Percentiles rank a stretch among this genome's conserved stretches.
phyloP scores from a whole-genome alignment of 2,888 invertebrate species.

The Dicranocentrus wangi region DNA sequence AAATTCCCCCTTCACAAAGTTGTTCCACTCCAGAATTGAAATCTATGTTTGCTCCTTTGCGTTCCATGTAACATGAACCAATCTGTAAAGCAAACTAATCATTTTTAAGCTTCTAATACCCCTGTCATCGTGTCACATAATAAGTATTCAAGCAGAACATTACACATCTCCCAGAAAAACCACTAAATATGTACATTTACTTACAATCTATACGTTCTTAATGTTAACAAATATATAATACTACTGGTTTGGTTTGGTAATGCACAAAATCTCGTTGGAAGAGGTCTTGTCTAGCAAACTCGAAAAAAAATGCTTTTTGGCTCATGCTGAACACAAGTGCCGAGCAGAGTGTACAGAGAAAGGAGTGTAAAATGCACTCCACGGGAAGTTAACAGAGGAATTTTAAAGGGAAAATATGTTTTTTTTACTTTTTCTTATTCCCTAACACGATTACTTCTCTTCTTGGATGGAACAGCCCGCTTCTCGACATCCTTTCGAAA shows the following conservation, averaged over 20 bases:
- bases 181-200: too few relatives aligned
- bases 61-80: not conserved
- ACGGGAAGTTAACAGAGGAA: not conserved
- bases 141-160: not conserved
- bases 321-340: not conserved
- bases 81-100: conserved; percentile 5
- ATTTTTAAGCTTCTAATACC: conserved; percentile 3
- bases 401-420: not conserved
- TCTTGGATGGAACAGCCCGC: conserved; percentile 16
- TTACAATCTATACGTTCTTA: not conserved
- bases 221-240: conserved; percentile 2
- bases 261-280: not conserved
- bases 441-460: not conserved
- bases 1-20: not conserved
- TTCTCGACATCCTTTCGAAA: conserved; percentile 70
- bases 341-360: not conserved
- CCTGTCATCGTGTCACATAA: not conserved
- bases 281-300: not conserved
- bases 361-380: not conserved
- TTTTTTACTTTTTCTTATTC: not conserved
- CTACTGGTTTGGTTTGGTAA: conserved; percentile 10
- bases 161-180: not conserved
- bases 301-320: not conserved
- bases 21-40: too few relatives aligned
- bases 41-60: too few relatives aligned